These are phyloP conservation scores for Calycopis cecrops DNA, from an alignment of 1,140 invertebrate genomes.

Conservation along the genomic window DNA sequence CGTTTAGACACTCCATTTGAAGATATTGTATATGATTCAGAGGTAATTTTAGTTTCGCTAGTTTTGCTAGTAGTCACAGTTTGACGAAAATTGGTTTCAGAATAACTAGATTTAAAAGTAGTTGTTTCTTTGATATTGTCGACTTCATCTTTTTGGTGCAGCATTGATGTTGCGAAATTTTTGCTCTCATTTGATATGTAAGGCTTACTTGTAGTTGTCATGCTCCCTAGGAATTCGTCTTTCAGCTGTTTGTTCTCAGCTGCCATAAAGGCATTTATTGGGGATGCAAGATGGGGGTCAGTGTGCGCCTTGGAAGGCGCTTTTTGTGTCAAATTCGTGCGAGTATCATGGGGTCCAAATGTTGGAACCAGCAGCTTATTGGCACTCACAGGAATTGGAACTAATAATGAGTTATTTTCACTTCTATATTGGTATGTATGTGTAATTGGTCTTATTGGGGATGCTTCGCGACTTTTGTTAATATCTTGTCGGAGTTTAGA, in stretches of 20 bases:
- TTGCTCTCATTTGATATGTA: constrained; percentile 62
- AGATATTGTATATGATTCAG: constrained; percentile 67
- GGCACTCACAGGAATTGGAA: constrained; percentile 69
- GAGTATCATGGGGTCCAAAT: constrained; percentile 65
- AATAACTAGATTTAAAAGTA: constrained; percentile 68
- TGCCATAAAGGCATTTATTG: constrained; percentile 62
- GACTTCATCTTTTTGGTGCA: constrained; percentile 60
- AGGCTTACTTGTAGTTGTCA: constrained; percentile 57
- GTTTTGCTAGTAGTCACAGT: constrained; percentile 51
- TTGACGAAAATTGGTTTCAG: constrained; percentile 69
- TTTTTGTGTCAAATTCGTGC: constrained; percentile 62
- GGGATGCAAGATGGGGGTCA: constrained; percentile 57
- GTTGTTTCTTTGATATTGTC: constrained; percentile 56
- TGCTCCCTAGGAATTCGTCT: constrained; percentile 64
- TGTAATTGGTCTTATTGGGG: constrained; percentile 77
- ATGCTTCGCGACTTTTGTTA: constrained; percentile 80
- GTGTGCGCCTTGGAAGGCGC: constrained; percentile 71
- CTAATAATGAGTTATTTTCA: constrained; percentile 74
- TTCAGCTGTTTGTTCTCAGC: constrained; percentile 66
- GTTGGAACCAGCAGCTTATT: constrained; percentile 66
- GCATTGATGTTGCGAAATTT: constrained; percentile 58
- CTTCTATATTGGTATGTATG: constrained; percentile 76
- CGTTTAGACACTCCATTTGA: constrained; percentile 61
- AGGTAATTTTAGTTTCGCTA: constrained; percentile 48
- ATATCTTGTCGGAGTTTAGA: constrained; percentile 84